These are phyloP conservation scores for Otus sunia DNA, from an alignment of 2,113 vertebrate genomes.

Conservation along the genomic window DNA sequence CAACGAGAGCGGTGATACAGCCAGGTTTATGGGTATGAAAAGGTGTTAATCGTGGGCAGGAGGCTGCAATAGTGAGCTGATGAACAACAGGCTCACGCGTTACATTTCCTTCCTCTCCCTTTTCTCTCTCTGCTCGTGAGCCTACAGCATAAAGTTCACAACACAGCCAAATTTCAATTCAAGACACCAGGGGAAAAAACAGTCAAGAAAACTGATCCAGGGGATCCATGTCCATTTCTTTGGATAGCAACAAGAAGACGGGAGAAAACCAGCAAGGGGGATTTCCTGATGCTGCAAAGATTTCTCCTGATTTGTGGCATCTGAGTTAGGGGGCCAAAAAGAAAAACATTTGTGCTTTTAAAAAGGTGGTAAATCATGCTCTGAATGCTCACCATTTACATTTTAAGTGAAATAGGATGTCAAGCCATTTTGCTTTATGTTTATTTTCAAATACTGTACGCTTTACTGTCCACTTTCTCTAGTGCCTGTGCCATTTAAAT, in stretches of 20 bases:
- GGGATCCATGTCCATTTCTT: neutral
- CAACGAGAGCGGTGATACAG: fast-evolving
- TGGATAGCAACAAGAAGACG: neutral
- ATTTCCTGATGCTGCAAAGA: neutral
- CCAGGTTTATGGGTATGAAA: neutral
- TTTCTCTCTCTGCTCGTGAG: fast-evolving
- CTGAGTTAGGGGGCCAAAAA: slow-evolving; percentile 6
- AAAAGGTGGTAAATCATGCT: neutral
- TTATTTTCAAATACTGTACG: slow-evolving; percentile 41
- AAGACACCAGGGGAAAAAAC: neutral
- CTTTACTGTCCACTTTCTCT: slow-evolving; percentile 36
- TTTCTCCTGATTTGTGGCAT: slow-evolving; percentile 33
- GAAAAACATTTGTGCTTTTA: slow-evolving; percentile 46
- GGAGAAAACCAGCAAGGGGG: neutral
- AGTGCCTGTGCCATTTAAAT: slow-evolving; percentile 28
- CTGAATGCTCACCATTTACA: slow-evolving; percentile 35
- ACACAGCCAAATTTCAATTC: neutral
- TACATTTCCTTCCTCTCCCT: neutral
- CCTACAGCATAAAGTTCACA: neutral
- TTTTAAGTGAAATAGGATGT: slow-evolving; percentile 55
- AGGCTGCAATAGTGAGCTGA: neutral
- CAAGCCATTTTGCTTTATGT: slow-evolving; percentile 39
- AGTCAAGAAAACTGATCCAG: neutral
- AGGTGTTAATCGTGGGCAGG: neutral
- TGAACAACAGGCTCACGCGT: neutral